Conservation (phyloP, 2,797 vertebrate genomes). For the Gadopsis bispinosus region DNA sequence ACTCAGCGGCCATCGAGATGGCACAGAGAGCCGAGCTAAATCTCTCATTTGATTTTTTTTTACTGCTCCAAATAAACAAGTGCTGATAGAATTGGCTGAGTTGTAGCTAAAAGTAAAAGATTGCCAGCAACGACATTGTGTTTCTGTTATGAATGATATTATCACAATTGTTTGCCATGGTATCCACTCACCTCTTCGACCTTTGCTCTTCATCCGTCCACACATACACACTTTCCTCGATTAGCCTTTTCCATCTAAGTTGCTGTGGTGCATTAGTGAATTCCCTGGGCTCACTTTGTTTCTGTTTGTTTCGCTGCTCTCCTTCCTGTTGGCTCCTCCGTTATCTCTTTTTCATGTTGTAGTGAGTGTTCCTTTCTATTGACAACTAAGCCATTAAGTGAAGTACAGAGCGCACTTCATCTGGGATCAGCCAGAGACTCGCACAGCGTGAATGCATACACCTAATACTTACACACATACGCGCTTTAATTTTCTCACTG, state of each 20-base stretch:
- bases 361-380: constrained; percentile 59
- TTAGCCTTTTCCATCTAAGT: constrained; percentile 51
- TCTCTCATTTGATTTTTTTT: constrained; percentile 52
- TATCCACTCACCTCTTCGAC: constrained; percentile 19
- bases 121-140: background rate
- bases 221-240: constrained; percentile 41
- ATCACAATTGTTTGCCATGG: background rate
- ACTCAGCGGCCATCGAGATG: constrained; percentile 39
- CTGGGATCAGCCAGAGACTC: constrained; percentile 51
- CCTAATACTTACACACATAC: background rate
- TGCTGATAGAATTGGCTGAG: constrained; percentile 23
- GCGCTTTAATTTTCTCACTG: background rate
- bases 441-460: constrained; percentile 5
- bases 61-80: constrained; percentile 33
- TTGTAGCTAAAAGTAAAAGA: constrained; percentile 28
- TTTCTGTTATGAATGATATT: background rate
- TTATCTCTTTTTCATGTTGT: constrained; percentile 57
- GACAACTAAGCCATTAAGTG: constrained; percentile 63
- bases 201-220: constrained; percentile 19
- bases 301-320: constrained; percentile 60
- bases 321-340: constrained; percentile 54
- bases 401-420: constrained; percentile 67
- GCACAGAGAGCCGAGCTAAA: constrained; percentile 48
- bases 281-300: constrained; percentile 67
- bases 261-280: constrained; percentile 68